phyloP scores from a whole-genome alignment of 1,140 invertebrate genomes.

The Conus ventricosus region DNA sequence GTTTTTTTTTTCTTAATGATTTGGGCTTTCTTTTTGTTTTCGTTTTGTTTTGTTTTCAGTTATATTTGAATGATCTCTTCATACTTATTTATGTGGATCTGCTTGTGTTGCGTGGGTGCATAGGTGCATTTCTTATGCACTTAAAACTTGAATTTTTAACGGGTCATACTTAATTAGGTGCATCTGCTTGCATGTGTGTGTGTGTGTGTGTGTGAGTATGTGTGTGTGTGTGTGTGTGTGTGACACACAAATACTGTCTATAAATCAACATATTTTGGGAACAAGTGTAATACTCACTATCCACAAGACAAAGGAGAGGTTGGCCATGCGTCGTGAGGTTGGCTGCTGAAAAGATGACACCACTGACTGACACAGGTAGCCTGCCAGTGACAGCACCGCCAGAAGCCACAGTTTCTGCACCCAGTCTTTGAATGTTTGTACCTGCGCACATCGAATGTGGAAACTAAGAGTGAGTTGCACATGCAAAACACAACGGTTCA shows the following conservation, averaged over 20 bases:
- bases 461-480: too few species aligned
- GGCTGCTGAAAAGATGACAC: slow-evolving; percentile 78
- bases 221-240: not conserved
- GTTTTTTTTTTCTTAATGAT: too few species aligned
- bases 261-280: not conserved
- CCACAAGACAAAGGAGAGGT: slow-evolving; percentile 86
- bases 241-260: not conserved
- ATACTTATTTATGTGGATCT: not conserved
- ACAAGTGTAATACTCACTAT: slow-evolving; percentile 75
- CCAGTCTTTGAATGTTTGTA: slow-evolving; percentile 66
- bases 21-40: too few species aligned
- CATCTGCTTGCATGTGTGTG: not conserved
- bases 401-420: slow-evolving; percentile 67
- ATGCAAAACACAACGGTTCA: too few species aligned
- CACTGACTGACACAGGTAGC: slow-evolving; percentile 76
- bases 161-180: not conserved
- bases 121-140: too few species aligned
- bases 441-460: not conserved
- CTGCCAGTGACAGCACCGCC: slow-evolving; percentile 71
- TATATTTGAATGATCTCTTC: not conserved
- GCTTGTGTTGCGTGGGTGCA: not conserved
- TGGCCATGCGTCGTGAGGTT: slow-evolving; percentile 82
- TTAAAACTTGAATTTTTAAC: too few species aligned
- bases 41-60: not conserved
- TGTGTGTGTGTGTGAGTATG: not conserved